Conservation (phyloP, 1,140 invertebrate genomes). For the Pseudomyrmex concolor region DNA sequence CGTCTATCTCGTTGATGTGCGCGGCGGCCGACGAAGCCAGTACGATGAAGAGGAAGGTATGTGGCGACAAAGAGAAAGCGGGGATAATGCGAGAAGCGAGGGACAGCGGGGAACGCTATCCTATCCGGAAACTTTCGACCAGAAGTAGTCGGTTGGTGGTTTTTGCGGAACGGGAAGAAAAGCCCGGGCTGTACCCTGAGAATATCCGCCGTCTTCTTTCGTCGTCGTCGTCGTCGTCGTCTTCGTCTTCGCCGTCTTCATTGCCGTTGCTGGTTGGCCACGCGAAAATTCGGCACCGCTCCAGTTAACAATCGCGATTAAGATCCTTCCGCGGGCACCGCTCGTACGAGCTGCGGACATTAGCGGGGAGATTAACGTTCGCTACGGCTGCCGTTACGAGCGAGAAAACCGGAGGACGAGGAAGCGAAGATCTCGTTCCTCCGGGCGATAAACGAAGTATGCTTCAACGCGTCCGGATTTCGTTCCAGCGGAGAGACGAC, state of each 20-base stretch:
- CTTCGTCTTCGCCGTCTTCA: background rate
- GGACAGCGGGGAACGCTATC: background rate
- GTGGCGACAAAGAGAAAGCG: background rate
- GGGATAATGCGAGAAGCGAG: conserved; percentile 46
- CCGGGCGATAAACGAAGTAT: conserved; percentile 60
- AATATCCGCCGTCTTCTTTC: conserved; percentile 30
- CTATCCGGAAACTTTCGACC: conserved; percentile 61
- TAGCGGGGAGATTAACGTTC: conserved; percentile 68
- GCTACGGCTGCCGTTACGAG: conserved; percentile 38
- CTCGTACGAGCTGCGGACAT: conserved; percentile 59
- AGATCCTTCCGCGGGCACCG: conserved; percentile 57
- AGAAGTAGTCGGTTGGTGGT: conserved; percentile 57
- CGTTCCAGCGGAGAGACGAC: conserved; percentile 36
- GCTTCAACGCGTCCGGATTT: conserved; percentile 64
- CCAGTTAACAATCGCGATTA: conserved; percentile 71
- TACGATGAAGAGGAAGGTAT: background rate
- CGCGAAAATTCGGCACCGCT: conserved; percentile 62
- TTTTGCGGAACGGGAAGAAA: conserved; percentile 43
- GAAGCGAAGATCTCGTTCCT: conserved; percentile 55
- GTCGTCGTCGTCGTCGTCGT: background rate
- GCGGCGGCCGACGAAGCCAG: background rate
- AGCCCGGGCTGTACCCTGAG: conserved; percentile 8
- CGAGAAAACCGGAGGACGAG: conserved; percentile 3
- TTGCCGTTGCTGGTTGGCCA: conserved; percentile 36
- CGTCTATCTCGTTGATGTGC: conserved; percentile 62